Base-by-base conservation (phyloP, 92 coral and sea anemone genomes). In the Hydrozoanthus gracilis region DNA sequence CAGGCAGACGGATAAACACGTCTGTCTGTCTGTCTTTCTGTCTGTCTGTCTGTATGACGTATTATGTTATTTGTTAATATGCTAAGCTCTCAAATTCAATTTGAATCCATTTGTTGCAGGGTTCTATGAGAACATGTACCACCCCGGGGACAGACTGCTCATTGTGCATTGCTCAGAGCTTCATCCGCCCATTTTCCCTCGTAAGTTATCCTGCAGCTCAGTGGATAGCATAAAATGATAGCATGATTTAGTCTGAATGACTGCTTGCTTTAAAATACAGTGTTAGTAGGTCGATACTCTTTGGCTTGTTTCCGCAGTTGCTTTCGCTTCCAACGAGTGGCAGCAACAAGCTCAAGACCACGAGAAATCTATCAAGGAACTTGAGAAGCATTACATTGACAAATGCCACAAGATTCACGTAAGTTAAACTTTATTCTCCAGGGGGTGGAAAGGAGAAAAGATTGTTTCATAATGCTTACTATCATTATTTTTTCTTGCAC, bases 151-250 rank as follows among this genome's bases (percentile, higher is more conserved):
- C 83, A 78, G 35, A 45, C 71, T 78, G 18, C 49, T 78, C 27
- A 78, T 78, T 4, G 83, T 78, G 55, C 83, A 78, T 71, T 78
- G 83, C 55, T 78, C 83, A 45, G 83, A 79, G 61, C 72, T 79
- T 79, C 60, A 47, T 60, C 84, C 73, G 48, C 84, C 84, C 9
- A 10, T 79, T 27, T 79, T 79, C 17, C 84, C 84, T 3, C 17
- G 84, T 79, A 61, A 64, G 84, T 79, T 77, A 3, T 12, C 48
- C 39, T 27, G 39, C 39, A 27, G 39, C 2, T 27, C 39, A 27
- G 2, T 27, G 39, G 39, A 27, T 27, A 27, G 39, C 39, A 56
- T 4, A 56, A 8, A 56, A 11, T 27, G 13, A 44, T 71, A 4
- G 15, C 16, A 67, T n/a, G 7, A 13, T 7, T 3, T 56, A 16